Evolutionary conservation across 2,888 invertebrate species (phyloP).

Genomic region (Agriopis leucophaearia): DNA sequence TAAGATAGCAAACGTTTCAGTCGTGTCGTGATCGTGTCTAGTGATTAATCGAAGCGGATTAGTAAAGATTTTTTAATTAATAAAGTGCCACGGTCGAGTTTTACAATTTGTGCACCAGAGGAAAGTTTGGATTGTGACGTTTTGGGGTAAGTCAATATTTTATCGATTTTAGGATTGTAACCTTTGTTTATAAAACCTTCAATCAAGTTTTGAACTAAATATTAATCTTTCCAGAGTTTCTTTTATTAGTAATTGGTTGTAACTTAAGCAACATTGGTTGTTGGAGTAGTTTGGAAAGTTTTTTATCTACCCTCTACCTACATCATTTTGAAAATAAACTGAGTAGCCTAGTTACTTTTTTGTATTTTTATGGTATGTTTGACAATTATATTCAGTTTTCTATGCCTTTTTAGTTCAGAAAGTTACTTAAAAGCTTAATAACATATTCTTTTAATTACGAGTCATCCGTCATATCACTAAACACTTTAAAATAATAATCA

Average conservation of each 20-base stretch:
- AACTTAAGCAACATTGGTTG: too few relatives aligned
- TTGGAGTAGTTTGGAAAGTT: too few relatives aligned
- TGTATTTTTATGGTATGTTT: too few relatives aligned
- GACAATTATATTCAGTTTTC: too few relatives aligned
- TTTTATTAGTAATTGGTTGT: too few relatives aligned
- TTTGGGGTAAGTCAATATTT: slow-evolving; percentile 66
- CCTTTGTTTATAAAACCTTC: neutral
- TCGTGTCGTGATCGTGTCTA: slow-evolving; percentile 71
- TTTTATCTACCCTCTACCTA: too few relatives aligned
- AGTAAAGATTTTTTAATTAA: slow-evolving; percentile 61
- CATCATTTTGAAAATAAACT: too few relatives aligned
- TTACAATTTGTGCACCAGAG: slow-evolving; percentile 38
- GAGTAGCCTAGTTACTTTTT: neutral
- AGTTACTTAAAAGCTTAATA: neutral
- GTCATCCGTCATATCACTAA: neutral
- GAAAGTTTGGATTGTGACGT: slow-evolving; percentile 75
- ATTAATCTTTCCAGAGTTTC: neutral
- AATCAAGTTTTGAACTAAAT: neutral
- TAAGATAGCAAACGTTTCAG: slow-evolving; percentile 67
- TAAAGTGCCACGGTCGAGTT: slow-evolving; percentile 57
- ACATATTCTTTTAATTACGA: neutral
- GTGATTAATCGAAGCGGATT: slow-evolving; percentile 68
- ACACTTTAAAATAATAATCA: neutral
- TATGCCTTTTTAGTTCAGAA: neutral
- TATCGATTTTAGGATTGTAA: slow-evolving; percentile 15